Base-by-base conservation (phyloP, 2,888 invertebrate species). In the Macrosiphum euphorbiae region DNA sequence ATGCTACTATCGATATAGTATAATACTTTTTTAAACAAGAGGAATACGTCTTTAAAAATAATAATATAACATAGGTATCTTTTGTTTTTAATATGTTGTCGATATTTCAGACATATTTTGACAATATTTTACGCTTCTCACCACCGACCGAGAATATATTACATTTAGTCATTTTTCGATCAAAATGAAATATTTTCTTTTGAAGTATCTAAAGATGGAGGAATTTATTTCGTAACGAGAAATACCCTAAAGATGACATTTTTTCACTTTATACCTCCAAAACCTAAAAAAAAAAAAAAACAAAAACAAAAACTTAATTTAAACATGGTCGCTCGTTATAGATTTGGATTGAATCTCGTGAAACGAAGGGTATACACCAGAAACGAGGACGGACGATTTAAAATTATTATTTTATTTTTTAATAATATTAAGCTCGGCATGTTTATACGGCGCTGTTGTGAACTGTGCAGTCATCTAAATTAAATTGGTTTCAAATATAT, bases 171-270 rank as follows among this genome's bases (percentile, higher is more conserved):
- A 52, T 58, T 86, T 85, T 58, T 41, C 47, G 86, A 86, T 92
- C 91, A 92, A 92, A 92, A 86, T 47, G 13, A 92, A 92, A 86
- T 35, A 78, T 92, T 50, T 92, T 61, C 58, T 52, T 92, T 92
- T 86, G 58, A 86, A 61, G 28, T 44, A 58, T 55, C 55, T 85
- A 13, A 26, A 47, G 35, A 16, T 26, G 7, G 86, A 92, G 47
- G 35, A 35, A 92, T 86, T 92, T 92, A 86, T 92, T 35, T 47
- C 1, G 24, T 47, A 47, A 92, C 58, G 58, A 61, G 26, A 86
- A 58, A 86, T 20, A 11, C 78, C 44, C n/a, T 85, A n/a, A 24
- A 58, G 91, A 85, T 47, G 58, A 55, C 84, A 52, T 52, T 8
- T 55, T 90, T 89, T 55, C 41, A 24, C 90, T 47, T 52, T 55